Evolutionary conservation across 2,113 vertebrate species (phyloP).

Genomic region (Camelus bactrianus): DNA sequence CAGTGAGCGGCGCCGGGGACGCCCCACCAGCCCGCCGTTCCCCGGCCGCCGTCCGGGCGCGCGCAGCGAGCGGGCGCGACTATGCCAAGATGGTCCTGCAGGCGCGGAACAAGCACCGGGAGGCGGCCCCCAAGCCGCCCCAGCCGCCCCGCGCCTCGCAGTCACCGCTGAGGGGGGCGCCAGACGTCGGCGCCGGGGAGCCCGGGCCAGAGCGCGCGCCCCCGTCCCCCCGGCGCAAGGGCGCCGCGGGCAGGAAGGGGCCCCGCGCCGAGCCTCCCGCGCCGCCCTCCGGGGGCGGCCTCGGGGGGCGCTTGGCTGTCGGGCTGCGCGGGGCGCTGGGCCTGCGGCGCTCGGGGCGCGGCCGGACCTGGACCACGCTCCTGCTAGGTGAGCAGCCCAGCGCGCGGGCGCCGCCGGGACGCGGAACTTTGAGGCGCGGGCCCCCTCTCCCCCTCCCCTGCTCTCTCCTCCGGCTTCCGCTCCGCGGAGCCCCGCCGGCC

Average conservation of each 20-base stretch:
- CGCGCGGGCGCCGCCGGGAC: conserved; percentile 49
- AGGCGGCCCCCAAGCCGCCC: conserved; percentile 70
- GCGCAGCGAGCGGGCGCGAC: conserved; percentile 72
- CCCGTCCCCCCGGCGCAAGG: conserved; percentile 57
- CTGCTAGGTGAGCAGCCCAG: conserved; percentile 76
- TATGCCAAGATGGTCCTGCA: conserved; percentile 82
- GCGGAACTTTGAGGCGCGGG: conserved; percentile 47
- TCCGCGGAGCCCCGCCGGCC: not conserved
- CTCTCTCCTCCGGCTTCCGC: not conserved
- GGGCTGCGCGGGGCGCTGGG: conserved; percentile 75
- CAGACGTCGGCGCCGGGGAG: conserved; percentile 66
- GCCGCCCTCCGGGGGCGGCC: conserved; percentile 31
- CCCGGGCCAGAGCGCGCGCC: conserved; percentile 70
- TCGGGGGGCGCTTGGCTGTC: conserved; percentile 66
- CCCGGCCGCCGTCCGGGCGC: conserved; percentile 68
- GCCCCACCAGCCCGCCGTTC: conserved; percentile 49
- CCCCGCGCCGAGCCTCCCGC: conserved; percentile 54
- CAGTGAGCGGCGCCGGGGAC: conserved; percentile 59
- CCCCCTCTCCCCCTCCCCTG: not conserved
- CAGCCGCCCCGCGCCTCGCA: conserved; percentile 68
- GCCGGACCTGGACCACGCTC: conserved; percentile 80
- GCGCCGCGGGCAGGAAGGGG: conserved; percentile 68
- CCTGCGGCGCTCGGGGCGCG: conserved; percentile 77
- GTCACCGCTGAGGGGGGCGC: conserved; percentile 55
- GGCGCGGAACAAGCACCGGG: conserved; percentile 80